These are phyloP conservation scores for Etheostoma perlongum DNA, from an alignment of 2,797 vertebrate genomes.

Conservation along the genomic window DNA sequence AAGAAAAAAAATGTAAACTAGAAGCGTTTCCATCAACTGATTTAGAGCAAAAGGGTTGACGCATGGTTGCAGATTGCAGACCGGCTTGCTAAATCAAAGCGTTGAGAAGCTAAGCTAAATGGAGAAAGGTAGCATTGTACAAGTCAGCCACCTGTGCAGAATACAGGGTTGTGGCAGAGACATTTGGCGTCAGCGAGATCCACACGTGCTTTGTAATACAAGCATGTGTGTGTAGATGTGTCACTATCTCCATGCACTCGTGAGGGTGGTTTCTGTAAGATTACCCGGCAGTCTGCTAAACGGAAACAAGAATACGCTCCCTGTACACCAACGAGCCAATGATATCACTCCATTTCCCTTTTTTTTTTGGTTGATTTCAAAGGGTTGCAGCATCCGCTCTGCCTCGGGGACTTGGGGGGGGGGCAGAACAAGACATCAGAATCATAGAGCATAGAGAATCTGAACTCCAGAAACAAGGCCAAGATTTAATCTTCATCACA, in stretches of 20 bases:
- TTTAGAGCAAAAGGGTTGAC: too few species aligned
- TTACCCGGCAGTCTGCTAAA: conserved; percentile 31
- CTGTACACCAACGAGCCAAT: conserved; percentile 42
- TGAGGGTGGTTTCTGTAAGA: conserved; percentile 32
- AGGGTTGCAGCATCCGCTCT: conserved; percentile 76
- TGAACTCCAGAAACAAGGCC: conserved; percentile 61
- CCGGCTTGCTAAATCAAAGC: too few species aligned
- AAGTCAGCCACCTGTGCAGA: too few species aligned
- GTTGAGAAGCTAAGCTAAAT: too few species aligned
- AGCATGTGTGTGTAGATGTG: neutral
- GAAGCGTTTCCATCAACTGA: too few species aligned
- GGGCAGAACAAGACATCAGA: conserved; percentile 58
- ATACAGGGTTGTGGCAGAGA: too few species aligned
- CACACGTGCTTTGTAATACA: neutral
- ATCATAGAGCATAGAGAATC: conserved; percentile 49
- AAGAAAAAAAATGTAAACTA: too few species aligned
- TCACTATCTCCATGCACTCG: neutral
- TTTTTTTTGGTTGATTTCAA: conserved; percentile 71
- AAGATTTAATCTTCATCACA: conserved; percentile 51
- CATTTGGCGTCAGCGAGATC: neutral
- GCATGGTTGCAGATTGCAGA: too few species aligned
- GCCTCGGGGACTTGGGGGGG: conserved; percentile 45
- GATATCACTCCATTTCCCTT: conserved; percentile 36
- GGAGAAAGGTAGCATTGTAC: too few species aligned
- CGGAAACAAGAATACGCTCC: conserved; percentile 42